These are phyloP conservation scores for Eclectus roratus DNA, from an alignment of 2,113 vertebrate species.

Conservation along the genomic window DNA sequence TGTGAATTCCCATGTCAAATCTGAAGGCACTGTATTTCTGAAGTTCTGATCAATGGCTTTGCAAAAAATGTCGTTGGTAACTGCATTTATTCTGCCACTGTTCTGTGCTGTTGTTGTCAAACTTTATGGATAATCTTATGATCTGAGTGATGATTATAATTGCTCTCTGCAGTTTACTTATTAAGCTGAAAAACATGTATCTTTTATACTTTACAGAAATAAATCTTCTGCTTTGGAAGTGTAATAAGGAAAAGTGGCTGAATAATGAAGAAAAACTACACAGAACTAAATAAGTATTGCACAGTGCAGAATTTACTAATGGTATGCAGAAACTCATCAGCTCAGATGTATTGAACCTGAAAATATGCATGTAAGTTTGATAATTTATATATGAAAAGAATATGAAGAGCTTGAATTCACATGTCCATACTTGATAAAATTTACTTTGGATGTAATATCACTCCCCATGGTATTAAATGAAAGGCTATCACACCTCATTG, in stretches of 20 bases:
- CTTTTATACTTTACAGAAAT: neutral
- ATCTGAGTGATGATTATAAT: constrained; percentile 21
- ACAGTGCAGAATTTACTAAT: neutral
- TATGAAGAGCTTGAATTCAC: neutral
- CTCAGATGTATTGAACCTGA: neutral
- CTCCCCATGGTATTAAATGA: neutral
- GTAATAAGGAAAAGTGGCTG: neutral
- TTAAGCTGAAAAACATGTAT: neutral
- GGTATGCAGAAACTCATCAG: neutral
- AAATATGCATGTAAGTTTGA: neutral
- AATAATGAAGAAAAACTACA: neutral
- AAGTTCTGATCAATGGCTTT: neutral
- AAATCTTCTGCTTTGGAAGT: neutral
- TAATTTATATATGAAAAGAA: neutral
- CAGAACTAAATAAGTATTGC: neutral
- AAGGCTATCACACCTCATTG: neutral
- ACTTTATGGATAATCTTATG: neutral
- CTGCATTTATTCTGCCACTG: neutral
- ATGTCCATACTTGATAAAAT: neutral
- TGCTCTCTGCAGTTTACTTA: neutral
- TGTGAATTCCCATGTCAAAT: neutral
- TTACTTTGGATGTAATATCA: neutral
- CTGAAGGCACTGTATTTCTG: neutral
- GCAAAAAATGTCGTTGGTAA: neutral
- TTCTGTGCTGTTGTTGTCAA: neutral